Conservation (phyloP, 1,140 invertebrate species). For the Apis laboriosa region DNA sequence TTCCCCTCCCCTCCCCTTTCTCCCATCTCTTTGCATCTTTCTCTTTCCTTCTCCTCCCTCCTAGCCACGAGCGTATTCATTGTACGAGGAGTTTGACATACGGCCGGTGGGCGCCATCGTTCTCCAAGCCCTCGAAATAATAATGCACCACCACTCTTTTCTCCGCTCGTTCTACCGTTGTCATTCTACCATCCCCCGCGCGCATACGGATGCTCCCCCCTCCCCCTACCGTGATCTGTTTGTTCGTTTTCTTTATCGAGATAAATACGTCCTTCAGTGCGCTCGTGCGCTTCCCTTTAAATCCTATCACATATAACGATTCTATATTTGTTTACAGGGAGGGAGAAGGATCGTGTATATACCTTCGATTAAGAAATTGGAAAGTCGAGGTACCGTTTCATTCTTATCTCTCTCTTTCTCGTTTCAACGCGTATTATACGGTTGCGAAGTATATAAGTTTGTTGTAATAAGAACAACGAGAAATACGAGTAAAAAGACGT, state of each 20-base stretch:
- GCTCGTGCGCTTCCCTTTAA: slow-evolving; percentile 61
- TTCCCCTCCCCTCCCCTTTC: slow-evolving; percentile 5
- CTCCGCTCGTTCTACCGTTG: slow-evolving; percentile 51
- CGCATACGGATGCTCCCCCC: slow-evolving; percentile 55
- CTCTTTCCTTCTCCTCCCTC: neutral
- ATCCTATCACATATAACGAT: slow-evolving; percentile 32
- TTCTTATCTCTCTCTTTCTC: too few species aligned
- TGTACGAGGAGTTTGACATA: slow-evolving; percentile 70
- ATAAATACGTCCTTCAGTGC: slow-evolving; percentile 70
- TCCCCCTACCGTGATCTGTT: slow-evolving; percentile 66
- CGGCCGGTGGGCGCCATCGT: slow-evolving; percentile 69
- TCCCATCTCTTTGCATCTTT: neutral
- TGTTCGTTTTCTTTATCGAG: slow-evolving; percentile 70
- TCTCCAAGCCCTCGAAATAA: slow-evolving; percentile 45
- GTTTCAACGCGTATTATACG: too few species aligned
- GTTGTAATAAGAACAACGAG: too few species aligned
- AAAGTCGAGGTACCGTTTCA: too few species aligned
- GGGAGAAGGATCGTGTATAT: neutral
- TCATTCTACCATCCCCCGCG: slow-evolving; percentile 52
- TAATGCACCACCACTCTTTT: slow-evolving; percentile 4
- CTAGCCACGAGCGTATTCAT: slow-evolving; percentile 11
- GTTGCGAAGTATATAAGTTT: too few species aligned
- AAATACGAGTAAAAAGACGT: too few species aligned
- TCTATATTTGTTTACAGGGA: slow-evolving; percentile 18
- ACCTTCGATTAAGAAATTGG: too few species aligned